Percentiles rank a stretch among this genome's conserved stretches.
These are phyloP conservation scores for Melitaea athalia DNA, from an alignment of 2,888 invertebrate genomes.

Conservation along the genomic window DNA sequence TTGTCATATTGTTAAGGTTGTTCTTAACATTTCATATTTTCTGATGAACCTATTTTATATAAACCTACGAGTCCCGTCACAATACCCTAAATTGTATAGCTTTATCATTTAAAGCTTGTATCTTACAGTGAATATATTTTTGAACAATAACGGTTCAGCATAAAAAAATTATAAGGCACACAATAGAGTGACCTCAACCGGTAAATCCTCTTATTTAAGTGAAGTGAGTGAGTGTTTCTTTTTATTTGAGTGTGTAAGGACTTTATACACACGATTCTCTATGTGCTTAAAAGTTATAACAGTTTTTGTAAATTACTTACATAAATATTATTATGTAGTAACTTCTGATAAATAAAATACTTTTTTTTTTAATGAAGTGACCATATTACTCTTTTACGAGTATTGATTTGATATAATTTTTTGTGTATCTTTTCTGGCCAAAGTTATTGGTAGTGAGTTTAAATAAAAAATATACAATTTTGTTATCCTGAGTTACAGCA, in stretches of 20 bases:
- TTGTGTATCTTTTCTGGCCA: too few species aligned
- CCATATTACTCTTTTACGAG: too few species aligned
- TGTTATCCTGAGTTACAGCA: too few species aligned
- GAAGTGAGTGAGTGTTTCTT: too few species aligned
- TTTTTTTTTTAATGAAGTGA: too few species aligned
- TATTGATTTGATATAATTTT: too few species aligned
- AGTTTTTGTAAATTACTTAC: not conserved
- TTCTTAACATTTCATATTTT: not conserved
- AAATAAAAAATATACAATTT: too few species aligned
- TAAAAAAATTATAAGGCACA: constrained; percentile 29
- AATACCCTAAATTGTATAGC: constrained; percentile 2
- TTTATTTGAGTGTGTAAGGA: constrained; percentile 5
- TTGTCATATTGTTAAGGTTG: not conserved
- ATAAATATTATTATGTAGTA: not conserved
- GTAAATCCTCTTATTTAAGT: constrained; percentile 9
- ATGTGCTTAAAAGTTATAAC: not conserved
- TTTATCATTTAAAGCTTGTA: constrained; percentile 1
- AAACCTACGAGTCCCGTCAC: not conserved
- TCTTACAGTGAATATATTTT: constrained; percentile 22
- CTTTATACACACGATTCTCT: not conserved
- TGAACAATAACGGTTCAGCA: constrained; percentile 31
- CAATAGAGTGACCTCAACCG: constrained; percentile 27
- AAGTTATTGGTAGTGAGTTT: too few species aligned
- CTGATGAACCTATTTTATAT: constrained; percentile 1
- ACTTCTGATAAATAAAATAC: not conserved